A percentile compares a stretch with the other conserved stretches of the same genome.
phyloP scores from a whole-genome alignment of 2,888 invertebrate species.

The Saturnia japonica region DNA sequence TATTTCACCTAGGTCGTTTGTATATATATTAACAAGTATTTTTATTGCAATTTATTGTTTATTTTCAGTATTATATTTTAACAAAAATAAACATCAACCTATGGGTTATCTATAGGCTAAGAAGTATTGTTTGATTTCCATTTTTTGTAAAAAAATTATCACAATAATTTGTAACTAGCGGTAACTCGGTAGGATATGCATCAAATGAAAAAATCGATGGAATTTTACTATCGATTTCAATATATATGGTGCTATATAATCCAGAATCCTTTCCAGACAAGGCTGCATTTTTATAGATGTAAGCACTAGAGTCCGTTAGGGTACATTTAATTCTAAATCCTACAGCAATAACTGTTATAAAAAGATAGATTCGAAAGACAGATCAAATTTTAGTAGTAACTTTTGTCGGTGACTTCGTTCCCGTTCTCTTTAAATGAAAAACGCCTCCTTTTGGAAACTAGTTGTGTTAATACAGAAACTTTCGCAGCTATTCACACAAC shows the following conservation, averaged over 20 bases:
- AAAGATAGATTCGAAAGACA: not conserved
- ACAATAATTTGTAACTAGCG: not conserved
- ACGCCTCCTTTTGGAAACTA: no score
- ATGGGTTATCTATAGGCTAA: not conserved
- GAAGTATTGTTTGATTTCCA: not conserved
- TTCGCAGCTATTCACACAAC: no score
- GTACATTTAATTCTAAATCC: constrained; percentile 41
- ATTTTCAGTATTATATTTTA: not conserved
- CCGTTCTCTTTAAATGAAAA: no score
- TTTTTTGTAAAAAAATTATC: not conserved
- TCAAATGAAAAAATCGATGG: constrained; percentile 47
- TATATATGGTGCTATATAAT: constrained; percentile 57
- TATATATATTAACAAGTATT: not conserved
- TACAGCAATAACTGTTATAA: not conserved
- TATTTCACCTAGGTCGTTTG: constrained; percentile 4
- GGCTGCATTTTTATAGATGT: constrained; percentile 68
- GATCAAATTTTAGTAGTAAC: no score
- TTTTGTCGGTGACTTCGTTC: no score
- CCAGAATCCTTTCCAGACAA: constrained; percentile 69
- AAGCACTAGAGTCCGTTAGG: constrained; percentile 74
- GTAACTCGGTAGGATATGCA: constrained; percentile 38
- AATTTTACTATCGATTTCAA: constrained; percentile 41
- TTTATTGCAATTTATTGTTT: not conserved
- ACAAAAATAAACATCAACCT: not conserved
- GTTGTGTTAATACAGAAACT: no score